Evolutionary conservation across 2,113 vertebrate species (phyloP), one percentile per base, ranked within the genome.

Genomic region (Smithornis capensis): DNA sequence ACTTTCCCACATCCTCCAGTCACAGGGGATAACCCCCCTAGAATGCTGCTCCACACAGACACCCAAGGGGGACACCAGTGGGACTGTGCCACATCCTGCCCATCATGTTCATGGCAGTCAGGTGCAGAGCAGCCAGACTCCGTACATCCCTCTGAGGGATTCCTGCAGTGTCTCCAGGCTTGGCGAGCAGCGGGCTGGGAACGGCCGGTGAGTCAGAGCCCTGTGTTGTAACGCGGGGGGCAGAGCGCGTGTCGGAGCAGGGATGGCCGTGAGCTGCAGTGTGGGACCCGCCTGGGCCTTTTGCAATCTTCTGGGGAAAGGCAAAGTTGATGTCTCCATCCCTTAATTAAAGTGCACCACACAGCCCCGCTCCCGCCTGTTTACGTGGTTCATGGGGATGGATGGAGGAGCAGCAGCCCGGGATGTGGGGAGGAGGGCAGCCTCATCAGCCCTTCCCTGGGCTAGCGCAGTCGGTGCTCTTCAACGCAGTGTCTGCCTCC

Each of bases 241-340:
- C 73, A 77, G 77, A 84, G 79, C 50, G n/a, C 84, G 3, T 92
- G 92, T 96, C 5, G 1, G 93, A 94, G 96, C 94, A 96, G 73
- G 86, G 95, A 95, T 42, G 91, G 95, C 89, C 9, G 14, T 38
- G 83, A 96, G 92, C 87, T 87, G 59, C 75, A 89, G 69, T 19
- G 44, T 16, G 63, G 93, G 65, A 77, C 92, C 89, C 49, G 87
- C 74, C 94, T 91, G 92, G 76, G 87, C 91, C 94, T 96, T 97
- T 94, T 97, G 96, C 96, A 97, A 96, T 96, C 84, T 67, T 78
- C 87, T 75, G 83, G 62, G 74, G 81, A 94, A 96, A 92, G 93
- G 74, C 31, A 0, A 94, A 94, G 80, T 70, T 8, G 3, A 16
- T 83, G 92, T 82, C 74, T 95, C 87, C 78, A 94, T 92, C 69